Base-by-base conservation (phyloP, 92 coral and sea anemone genomes). In the Bergia puertoricense region DNA sequence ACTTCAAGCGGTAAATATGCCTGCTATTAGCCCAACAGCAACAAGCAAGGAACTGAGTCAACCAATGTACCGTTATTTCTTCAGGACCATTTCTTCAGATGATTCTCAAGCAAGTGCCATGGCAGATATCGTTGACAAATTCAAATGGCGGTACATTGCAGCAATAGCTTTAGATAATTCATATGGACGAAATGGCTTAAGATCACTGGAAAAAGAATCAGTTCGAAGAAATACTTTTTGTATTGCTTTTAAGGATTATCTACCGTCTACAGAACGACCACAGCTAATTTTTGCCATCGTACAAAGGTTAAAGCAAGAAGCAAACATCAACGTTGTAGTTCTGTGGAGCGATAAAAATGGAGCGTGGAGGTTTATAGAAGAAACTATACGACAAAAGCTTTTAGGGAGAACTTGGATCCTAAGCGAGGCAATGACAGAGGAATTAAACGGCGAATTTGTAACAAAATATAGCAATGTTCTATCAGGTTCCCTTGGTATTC, bases 131-230 rank as follows among this genome's bases (percentile, higher is more conserved):
- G 90, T 95, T 23, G 85, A 88, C 62, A 79, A 79, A 18, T 95
- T 93, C 69, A 92, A 92, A 66, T 95, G 98, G 98, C 84, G 80
- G 4, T 95, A 94, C 84, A 95, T 95, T 82, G 93, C 94, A 22
- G 98, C 94, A 0, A 90, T 95, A 6, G 95, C 91, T 41, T 81
- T 92, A 20, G 98, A 94, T 56, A 95, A 96, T 79, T 80, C 93
- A n/a, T 96, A 92, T 13, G 98, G 96, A 8, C 86, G 91, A 20
- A 86, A 30, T 30, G 30, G 30, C 30, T 30, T 30, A 30, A 30
- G 30, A 30, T 30, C 30, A 30, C 30, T 30, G 74, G 95, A 90
- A 68, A 79, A 88, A 80, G 97, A 94, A 84, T 89, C 96, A 15
- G 45, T 84, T 43, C 71, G 44, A 10, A 75, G 93, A 79, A 51